These are phyloP conservation scores for Dermolepida albohirtum DNA, from an alignment of 2,888 invertebrate genomes.

Conservation along the genomic window DNA sequence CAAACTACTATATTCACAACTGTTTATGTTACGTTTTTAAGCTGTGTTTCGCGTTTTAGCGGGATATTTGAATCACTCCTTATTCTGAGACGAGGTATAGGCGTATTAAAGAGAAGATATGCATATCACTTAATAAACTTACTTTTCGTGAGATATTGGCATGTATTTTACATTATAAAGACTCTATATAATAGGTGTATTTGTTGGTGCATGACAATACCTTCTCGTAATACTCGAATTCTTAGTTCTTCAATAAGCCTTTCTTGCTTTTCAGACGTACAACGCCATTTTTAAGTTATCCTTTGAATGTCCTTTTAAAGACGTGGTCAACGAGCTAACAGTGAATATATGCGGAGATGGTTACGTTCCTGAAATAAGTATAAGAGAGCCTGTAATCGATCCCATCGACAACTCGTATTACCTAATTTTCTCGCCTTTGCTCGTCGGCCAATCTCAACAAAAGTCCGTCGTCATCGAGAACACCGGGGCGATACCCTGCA, in stretches of 20 bases:
- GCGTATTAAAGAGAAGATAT: no score
- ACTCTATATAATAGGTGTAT: no score
- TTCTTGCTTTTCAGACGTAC: conserved; percentile 54
- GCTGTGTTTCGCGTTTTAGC: no score
- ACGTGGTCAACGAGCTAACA: conserved; percentile 44
- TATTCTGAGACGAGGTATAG: no score
- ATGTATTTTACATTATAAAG: no score
- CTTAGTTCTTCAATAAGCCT: not conserved
- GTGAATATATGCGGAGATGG: conserved; percentile 63
- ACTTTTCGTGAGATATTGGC: no score
- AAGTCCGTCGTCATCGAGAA: conserved; percentile 61
- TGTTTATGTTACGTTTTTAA: no score
- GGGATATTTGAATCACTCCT: no score
- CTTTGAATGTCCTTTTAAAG: conserved; percentile 45
- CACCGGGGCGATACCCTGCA: conserved; percentile 60
- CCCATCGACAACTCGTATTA: conserved; percentile 48
- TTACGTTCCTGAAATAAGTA: conserved; percentile 63
- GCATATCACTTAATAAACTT: no score
- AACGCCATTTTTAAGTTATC: conserved; percentile 52
- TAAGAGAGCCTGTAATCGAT: conserved; percentile 58
- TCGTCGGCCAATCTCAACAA: conserved; percentile 52
- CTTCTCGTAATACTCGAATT: no score
- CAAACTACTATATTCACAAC: no score
- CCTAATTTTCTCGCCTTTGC: conserved; percentile 61
- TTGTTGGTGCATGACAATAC: no score